Conservation (phyloP, 2,797 vertebrate species). For the Lithobates pipiens region DNA sequence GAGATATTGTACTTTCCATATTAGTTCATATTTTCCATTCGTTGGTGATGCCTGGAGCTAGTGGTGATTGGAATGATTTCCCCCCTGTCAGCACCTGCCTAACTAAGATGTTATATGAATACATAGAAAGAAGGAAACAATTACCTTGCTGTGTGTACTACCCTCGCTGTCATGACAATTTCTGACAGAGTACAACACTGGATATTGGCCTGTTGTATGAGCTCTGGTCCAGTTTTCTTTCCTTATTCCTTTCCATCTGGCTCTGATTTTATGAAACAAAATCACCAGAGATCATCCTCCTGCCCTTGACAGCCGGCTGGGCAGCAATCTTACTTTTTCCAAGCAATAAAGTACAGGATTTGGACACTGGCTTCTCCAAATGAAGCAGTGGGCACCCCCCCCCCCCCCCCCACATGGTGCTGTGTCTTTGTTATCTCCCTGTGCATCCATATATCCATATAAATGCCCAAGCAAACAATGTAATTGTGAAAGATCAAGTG, state of each 20-base stretch:
- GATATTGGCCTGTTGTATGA: constrained; percentile 12
- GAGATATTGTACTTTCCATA: too few relatives aligned
- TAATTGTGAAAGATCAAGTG: too few relatives aligned
- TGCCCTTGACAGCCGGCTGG: constrained; percentile 11
- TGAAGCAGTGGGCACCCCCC: constrained; percentile 10
- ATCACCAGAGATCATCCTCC: constrained; percentile 11
- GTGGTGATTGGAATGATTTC: constrained; percentile 33
- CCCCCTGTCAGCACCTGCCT: constrained; percentile 37
- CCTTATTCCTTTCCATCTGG: constrained; percentile 44
- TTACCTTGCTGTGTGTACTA: constrained; percentile 15
- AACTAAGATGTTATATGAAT: constrained; percentile 25
- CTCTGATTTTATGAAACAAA: background rate
- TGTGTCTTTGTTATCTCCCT: background rate
- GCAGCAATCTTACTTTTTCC: constrained; percentile 17
- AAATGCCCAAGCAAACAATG: background rate
- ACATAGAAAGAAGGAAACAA: constrained; percentile 32
- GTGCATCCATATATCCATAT: background rate
- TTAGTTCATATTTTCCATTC: constrained; percentile 16
- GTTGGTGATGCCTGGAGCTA: background rate
- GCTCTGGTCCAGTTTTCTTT: constrained; percentile 9
- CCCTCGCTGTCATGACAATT: constrained; percentile 23
- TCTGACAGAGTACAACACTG: constrained; percentile 10
- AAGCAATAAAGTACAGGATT: constrained; percentile 6
- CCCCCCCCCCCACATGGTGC: constrained; percentile 11
- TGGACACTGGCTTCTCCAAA: constrained; percentile 2